Evolutionary conservation across 2,888 invertebrate genomes (phyloP), one percentile per base, ranked within the genome.

Genomic region (Eueremaeus valkanovi): DNA sequence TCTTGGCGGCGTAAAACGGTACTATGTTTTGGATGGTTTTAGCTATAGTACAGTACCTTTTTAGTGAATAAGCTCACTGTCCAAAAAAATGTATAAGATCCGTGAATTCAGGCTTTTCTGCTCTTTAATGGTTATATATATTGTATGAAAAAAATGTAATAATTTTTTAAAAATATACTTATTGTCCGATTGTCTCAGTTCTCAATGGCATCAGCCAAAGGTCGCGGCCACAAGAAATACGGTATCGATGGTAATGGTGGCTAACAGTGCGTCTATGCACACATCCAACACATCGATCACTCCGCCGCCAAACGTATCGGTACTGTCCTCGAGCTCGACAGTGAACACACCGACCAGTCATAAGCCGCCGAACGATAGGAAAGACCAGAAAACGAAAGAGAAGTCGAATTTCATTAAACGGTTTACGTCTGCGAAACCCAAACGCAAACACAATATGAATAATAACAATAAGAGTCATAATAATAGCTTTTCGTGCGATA

Each of bases 291-390:
- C 76, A 21, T 75, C 78, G 36, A 66, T 78, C 27, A 78, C 78
- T 29, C 84, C 85, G n/a, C 83, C 85, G 29, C 83, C 85, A 24
- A 83, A 84, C 78, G 68, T 68, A 6, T 68, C 68, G 40, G 68
- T 68, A 16, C 21, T 68, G 68, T 68, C 68, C 8, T 40, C 68
- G 42, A n/a, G 33, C 24, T 40, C 40, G 18, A 11, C 49, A 49
- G 5, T n/a, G n/a, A 58, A 27, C 29, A 68, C 68, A 68, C 68
- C 5, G 24, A 68, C 21, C 40, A 24, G 40, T 68, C 68, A 68
- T 68, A 68, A 36, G 68, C 68, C 68, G 24, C 68, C 68, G 31
- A 24, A 16, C 13, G 68, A 68, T 21, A 21, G 40, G 36, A 36
- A 36, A 36, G 36, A 36, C 6, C 11, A 5, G 36, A 36, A 36